Base-by-base conservation (phyloP, 2,113 vertebrate genomes). In the Brienomyrus longianalis region DNA sequence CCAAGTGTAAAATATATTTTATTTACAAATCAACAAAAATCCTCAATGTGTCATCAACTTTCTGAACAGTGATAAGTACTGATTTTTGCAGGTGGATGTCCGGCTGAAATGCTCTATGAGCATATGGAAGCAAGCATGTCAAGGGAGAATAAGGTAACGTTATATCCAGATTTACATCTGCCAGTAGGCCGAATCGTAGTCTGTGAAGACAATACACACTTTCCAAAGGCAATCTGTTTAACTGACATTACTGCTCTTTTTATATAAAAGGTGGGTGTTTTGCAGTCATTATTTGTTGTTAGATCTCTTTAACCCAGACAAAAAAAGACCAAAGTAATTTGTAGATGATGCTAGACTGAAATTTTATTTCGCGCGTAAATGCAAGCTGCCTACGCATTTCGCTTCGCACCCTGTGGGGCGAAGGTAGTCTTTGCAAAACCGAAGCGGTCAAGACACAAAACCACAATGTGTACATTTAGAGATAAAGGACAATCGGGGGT, bases 101-200 rank as follows among this genome's bases (percentile, higher is more conserved):
- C 23, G 85, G 2, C 11, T 7, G 91, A 94, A 0, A 50, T 43
- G 21, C 93, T 94, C 62, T 94, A 95, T 62, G 94, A 96, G 92
- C 92, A 62, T 83, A 95, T 95, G 96, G 88, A 92, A 9, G 88
- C 62, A 66, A 90, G 39, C 31, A 17, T 62, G 10, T 92, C 88
- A 90, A 83, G 91, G 13, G 89, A 8, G 5, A 39, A 15, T 50
- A 92, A 92, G 95, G 95, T 96, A 93, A 87, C 0, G 19, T 35
- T 39, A 59, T 13, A 54, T 15, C 5, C 7, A 35, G 13, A 17
- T 27, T 50, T 27, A 50, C 83, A 15, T 15, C 83, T n/a, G 39
- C 23, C 45, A 45, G 35, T 13, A 27, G n/a, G 62, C 8, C 27
- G 39, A 7, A 39, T 39, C 31, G 5, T 4, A 77, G 15, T 77